Percentiles rank a stretch among this genome's conserved stretches.
Conservation (phyloP, 2,797 vertebrate genomes). For the Girardinus metallicus region DNA sequence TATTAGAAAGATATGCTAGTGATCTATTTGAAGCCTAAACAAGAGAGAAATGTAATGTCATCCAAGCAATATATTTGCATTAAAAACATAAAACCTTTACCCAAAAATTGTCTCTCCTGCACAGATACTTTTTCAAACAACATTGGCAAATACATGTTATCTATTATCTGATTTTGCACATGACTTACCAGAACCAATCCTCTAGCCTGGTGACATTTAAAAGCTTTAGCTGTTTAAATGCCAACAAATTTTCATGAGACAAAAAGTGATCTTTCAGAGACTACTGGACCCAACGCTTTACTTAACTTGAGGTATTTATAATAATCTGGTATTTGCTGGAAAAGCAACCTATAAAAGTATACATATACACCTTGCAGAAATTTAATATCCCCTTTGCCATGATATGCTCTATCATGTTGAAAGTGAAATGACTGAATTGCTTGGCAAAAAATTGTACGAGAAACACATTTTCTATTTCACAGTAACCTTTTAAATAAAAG, state of each 20-base stretch:
- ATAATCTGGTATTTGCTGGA: background rate
- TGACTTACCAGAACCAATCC: background rate
- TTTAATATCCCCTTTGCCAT: background rate
- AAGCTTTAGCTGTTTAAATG: conserved; percentile 2
- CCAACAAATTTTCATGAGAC: background rate
- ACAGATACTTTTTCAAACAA: background rate
- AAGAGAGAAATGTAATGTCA: background rate
- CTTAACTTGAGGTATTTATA: background rate
- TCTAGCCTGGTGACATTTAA: conserved; percentile 1
- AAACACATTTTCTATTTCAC: background rate
- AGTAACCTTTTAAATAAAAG: background rate
- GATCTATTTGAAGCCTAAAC: background rate
- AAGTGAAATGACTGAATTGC: background rate
- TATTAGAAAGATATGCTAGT: background rate
- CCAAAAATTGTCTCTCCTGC: background rate
- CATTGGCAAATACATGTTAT: background rate
- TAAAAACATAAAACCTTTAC: background rate
- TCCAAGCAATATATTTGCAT: background rate
- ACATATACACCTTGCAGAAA: background rate
- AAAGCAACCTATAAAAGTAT: background rate
- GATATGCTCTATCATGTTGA: background rate
- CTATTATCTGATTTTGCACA: conserved; percentile 3
- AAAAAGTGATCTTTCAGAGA: background rate
- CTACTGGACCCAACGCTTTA: background rate
- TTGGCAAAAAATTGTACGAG: background rate